Evolutionary conservation across 2,888 invertebrate genomes (phyloP), one percentile per base, ranked within the genome.

Genomic region (Nymphalis urticae): DNA sequence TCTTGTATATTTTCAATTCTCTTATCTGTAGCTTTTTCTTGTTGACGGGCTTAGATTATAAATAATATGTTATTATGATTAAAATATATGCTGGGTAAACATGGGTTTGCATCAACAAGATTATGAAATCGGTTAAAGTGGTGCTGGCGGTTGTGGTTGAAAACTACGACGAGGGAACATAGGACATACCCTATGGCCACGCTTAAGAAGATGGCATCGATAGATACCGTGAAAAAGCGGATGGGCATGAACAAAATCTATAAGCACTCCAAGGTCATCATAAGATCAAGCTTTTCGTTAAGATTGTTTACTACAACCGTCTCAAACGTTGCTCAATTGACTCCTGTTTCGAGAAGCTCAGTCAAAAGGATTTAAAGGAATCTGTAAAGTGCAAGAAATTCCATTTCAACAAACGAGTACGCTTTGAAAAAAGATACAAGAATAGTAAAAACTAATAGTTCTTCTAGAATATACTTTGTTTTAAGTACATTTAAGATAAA

Each of bases 31-130:
- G 78, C 88, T 88, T 90, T 91, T 92, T 88, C 90, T 85, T 90
- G 87, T 89, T 88, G 87, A 92, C 90, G 80, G 85, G 82, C 84
- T 83, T 84, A 85, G 82, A 83, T 88, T 92, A 92, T 92, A 21
- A 21, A 21, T 21, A 21, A 21, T 21, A 21, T 21, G 21, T 21
- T 21, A 2, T 21, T 21, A 21, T 21, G 21, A 1, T 21, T 21
- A 1, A 2, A 21, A 21, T 2, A 21, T 21, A 21, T 2, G 21
- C 21, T 21, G 21, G 1, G 21, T 21, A 94, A 96, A 95, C 89
- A 99, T 99, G 98, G 98, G 98, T 94, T n/a, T n/a, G n/a, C n/a
- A n/a, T n/a, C n/a, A n/a, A n/a, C n/a, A 99, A 99, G 94, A 98
- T 99, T 93, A 98, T 99, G 98, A 99, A 98, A 95, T 94, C 95